phyloP scores from a whole-genome alignment of 1,140 invertebrate species.

The Maniola jurtina region DNA sequence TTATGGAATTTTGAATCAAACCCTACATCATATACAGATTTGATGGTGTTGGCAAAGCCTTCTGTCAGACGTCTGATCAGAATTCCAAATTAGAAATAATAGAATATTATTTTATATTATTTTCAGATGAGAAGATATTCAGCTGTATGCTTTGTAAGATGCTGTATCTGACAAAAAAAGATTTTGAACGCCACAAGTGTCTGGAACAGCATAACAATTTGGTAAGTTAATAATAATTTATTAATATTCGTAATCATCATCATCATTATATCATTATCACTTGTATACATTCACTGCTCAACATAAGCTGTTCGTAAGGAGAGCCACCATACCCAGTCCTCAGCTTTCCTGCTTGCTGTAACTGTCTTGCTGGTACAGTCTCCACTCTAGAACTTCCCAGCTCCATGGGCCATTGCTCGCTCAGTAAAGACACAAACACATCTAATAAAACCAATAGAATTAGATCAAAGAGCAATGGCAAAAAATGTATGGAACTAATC shows the following conservation, averaged over 20 bases:
- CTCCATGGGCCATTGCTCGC: neutral
- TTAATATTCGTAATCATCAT: too few relatives aligned
- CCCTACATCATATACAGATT: too few relatives aligned
- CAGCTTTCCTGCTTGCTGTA: too few relatives aligned
- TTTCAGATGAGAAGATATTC: slow-evolving; percentile 47
- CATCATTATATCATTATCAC: too few relatives aligned
- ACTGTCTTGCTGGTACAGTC: too few relatives aligned
- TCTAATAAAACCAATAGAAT: too few relatives aligned
- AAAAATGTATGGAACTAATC: too few relatives aligned
- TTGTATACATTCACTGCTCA: neutral
- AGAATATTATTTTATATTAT: neutral
- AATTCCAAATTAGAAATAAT: neutral
- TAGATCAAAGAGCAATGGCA: too few relatives aligned
- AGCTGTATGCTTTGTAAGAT: slow-evolving; percentile 56
- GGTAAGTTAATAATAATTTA: neutral
- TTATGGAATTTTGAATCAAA: too few relatives aligned
- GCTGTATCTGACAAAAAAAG: slow-evolving; percentile 47
- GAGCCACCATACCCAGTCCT: too few relatives aligned
- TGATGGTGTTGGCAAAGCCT: too few relatives aligned
- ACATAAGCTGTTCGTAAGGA: neutral
- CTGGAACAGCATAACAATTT: neutral
- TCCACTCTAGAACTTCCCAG: too few relatives aligned
- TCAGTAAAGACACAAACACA: neutral
- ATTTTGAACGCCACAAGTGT: slow-evolving; percentile 50
- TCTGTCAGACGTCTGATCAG: neutral